Percentiles rank a stretch among this genome's conserved stretches.
These are phyloP conservation scores for Pasiphila rectangulata DNA, from an alignment of 2,888 invertebrate species.

Conservation along the genomic window DNA sequence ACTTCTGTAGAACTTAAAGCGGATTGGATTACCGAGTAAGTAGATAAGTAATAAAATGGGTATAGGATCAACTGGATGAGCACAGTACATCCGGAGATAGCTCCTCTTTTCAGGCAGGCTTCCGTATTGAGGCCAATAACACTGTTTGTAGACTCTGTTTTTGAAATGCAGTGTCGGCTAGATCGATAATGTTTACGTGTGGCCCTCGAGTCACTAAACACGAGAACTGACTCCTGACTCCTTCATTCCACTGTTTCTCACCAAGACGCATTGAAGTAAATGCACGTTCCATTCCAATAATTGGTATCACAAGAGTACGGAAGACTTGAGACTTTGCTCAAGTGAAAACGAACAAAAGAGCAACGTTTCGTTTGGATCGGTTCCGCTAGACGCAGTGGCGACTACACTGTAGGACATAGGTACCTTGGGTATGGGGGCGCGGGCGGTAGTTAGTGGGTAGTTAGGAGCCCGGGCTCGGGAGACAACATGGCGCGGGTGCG, in stretches of 20 bases:
- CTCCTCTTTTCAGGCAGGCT: background rate
- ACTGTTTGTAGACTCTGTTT: constrained; percentile 5
- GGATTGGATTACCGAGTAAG: constrained; percentile 24
- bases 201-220: constrained; percentile 1
- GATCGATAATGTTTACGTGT: constrained; percentile 32
- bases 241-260: background rate
- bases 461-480: constrained; percentile 16
- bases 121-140: background rate
- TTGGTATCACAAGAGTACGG: background rate
- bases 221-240: background rate
- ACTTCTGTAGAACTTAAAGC: constrained; percentile 22
- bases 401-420: background rate
- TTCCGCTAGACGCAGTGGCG: constrained; percentile 1
- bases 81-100: background rate
- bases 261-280: background rate
- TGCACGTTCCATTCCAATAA: background rate
- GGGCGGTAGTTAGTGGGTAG: constrained; percentile 16
- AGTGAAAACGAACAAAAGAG: constrained; percentile 11
- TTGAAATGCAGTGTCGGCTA: constrained; percentile 18
- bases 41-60: constrained; percentile 5
- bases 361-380: background rate
- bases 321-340: no score
- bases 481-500: constrained; percentile 7
- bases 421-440: constrained; percentile 9
- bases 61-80: constrained; percentile 5